phyloP scores from a whole-genome alignment of 1,140 invertebrate species.

The Dreissena rostriformis region DNA sequence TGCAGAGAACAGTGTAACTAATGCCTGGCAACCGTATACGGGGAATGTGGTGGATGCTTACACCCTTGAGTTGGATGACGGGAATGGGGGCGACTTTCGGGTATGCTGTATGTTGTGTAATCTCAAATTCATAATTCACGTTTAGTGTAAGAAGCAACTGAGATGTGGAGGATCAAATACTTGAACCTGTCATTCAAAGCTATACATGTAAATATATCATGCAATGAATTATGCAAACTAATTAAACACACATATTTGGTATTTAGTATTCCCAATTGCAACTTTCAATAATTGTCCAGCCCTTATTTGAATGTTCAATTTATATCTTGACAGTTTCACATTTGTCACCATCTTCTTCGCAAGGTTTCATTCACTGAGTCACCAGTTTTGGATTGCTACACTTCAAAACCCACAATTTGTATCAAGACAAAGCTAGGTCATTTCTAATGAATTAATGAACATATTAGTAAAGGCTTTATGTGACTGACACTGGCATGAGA shows the following conservation, averaged over 20 bases:
- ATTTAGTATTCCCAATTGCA: too few species aligned
- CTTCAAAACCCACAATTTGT: constrained; percentile 1
- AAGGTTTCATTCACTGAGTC: background rate
- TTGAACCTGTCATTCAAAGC: too few species aligned
- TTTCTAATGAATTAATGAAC: background rate
- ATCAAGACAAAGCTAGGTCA: background rate
- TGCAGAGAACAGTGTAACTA: constrained; percentile 97
- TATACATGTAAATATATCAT: too few species aligned
- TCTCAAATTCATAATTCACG: too few species aligned
- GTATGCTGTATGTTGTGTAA: constrained; percentile 84
- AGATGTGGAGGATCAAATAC: too few species aligned
- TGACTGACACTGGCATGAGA: background rate
- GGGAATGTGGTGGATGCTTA: constrained; percentile 96
- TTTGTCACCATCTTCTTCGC: background rate
- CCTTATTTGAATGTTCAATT: too few species aligned
- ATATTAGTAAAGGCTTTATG: background rate
- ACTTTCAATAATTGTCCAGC: too few species aligned
- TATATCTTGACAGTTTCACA: background rate
- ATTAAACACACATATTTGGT: too few species aligned
- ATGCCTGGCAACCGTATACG: constrained; percentile 95
- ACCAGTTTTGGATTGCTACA: background rate
- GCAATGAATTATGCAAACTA: too few species aligned
- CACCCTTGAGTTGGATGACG: constrained; percentile 97
- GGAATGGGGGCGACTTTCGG: constrained; percentile 95
- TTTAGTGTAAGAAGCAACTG: too few species aligned